These are phyloP conservation scores for Caerostris darwini DNA, from an alignment of 1,140 invertebrate species.

Conservation along the genomic window DNA sequence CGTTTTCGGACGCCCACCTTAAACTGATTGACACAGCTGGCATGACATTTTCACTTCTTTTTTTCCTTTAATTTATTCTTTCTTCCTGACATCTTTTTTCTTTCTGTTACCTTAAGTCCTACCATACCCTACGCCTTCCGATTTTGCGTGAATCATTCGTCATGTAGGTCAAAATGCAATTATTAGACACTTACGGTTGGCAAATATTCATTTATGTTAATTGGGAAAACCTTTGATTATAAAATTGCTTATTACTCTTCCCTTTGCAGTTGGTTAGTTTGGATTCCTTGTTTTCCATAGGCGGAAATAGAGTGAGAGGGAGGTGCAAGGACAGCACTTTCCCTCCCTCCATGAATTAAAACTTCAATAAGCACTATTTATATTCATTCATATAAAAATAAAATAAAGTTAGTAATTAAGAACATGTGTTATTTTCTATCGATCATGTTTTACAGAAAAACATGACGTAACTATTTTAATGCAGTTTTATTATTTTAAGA, in stretches of 20 bases:
- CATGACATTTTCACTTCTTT: neutral
- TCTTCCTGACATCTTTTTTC: neutral
- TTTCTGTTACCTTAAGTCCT: neutral
- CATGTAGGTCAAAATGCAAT: slow-evolving; percentile 50
- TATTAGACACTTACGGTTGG: neutral
- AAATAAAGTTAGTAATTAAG: no score
- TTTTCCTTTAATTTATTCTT: neutral
- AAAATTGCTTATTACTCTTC: neutral
- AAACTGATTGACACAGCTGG: slow-evolving; percentile 14
- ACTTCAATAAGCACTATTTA: no score
- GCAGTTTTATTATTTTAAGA: no score
- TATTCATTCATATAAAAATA: no score
- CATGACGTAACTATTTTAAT: no score
- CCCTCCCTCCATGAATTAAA: no score
- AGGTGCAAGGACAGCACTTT: no score
- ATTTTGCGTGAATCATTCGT: slow-evolving; percentile 8
- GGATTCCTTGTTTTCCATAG: no score
- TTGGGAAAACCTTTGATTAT: slow-evolving; percentile 39
- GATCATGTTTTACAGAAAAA: no score
- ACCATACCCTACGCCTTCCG: slow-evolving; percentile 10
- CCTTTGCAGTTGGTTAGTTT: no score
- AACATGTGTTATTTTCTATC: no score
- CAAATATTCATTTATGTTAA: slow-evolving; percentile 85
- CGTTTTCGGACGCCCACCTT: slow-evolving; percentile 49
- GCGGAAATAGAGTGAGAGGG: no score